Evolutionary conservation across 2,113 vertebrate species (phyloP).

Genomic region (Myrmecobius fasciatus): DNA sequence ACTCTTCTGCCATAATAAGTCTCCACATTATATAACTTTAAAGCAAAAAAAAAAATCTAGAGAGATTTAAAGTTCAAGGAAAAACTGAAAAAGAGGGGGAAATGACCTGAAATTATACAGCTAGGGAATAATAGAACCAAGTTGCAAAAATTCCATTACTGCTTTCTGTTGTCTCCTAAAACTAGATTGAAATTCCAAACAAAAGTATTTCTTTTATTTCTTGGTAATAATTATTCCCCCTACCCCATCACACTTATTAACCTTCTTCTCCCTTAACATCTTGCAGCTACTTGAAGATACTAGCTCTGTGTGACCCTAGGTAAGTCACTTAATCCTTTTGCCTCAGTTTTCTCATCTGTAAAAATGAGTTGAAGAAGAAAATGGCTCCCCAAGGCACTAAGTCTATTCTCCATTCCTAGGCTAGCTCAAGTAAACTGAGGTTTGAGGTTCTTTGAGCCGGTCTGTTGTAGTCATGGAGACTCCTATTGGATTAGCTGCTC

Average conservation of each 20-base stretch:
- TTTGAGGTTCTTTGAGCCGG: neutral
- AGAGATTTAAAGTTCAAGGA: neutral
- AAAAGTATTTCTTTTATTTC: neutral
- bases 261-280: too few species aligned
- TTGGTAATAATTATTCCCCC: neutral
- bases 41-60: neutral
- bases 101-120: neutral
- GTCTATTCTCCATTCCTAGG: neutral
- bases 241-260: neutral
- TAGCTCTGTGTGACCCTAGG: too few species aligned
- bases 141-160: neutral
- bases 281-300: too few species aligned
- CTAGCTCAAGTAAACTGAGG: neutral
- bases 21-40: neutral
- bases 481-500: neutral
- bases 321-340: too few species aligned
- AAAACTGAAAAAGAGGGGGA: neutral
- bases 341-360: too few species aligned
- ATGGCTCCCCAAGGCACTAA: neutral
- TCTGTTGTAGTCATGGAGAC: neutral
- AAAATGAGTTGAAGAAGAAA: too few species aligned
- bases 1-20: neutral
- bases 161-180: neutral
- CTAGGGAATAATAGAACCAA: neutral
- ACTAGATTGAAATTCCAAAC: neutral